Evolutionary conservation across 2,113 vertebrate genomes (phyloP).

Genomic region (Zosterops japonicus): DNA sequence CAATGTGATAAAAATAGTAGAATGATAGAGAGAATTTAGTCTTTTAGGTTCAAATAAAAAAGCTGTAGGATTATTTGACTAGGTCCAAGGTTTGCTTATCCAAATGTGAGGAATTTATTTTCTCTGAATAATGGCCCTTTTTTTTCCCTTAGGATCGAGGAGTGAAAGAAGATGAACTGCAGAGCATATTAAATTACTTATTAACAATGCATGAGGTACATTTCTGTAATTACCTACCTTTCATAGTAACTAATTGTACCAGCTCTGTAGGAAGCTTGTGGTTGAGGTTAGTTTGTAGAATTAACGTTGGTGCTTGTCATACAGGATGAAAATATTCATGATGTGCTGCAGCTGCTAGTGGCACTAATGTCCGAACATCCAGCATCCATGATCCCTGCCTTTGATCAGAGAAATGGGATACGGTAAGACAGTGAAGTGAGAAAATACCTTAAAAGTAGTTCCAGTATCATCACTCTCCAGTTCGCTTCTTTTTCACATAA

Average conservation of each 20-base stretch:
- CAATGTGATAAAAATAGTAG: background rate
- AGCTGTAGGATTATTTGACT: background rate
- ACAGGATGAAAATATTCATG: constrained; percentile 98
- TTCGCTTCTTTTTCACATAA: background rate
- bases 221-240: constrained; percentile 27
- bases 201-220: constrained; percentile 98
- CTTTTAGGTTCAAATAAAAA: background rate
- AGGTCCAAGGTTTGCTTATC: background rate
- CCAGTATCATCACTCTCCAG: background rate
- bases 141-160: constrained; percentile 84
- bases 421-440: constrained; percentile 78
- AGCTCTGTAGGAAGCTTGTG: background rate
- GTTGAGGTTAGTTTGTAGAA: constrained; percentile 41
- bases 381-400: constrained; percentile 96
- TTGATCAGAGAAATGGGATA: constrained; percentile 98
- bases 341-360: constrained; percentile 95
- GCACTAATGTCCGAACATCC: constrained; percentile 98
- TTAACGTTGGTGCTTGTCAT: constrained; percentile 52
- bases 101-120: background rate
- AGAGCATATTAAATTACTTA: constrained; percentile 95
- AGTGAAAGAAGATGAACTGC: constrained; percentile 97
- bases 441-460: background rate
- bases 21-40: background rate
- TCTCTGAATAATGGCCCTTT: background rate
- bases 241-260: background rate